These are phyloP conservation scores for Trichogramma pretiosum DNA, from an alignment of 1,140 invertebrate species.

Conservation along the genomic window DNA sequence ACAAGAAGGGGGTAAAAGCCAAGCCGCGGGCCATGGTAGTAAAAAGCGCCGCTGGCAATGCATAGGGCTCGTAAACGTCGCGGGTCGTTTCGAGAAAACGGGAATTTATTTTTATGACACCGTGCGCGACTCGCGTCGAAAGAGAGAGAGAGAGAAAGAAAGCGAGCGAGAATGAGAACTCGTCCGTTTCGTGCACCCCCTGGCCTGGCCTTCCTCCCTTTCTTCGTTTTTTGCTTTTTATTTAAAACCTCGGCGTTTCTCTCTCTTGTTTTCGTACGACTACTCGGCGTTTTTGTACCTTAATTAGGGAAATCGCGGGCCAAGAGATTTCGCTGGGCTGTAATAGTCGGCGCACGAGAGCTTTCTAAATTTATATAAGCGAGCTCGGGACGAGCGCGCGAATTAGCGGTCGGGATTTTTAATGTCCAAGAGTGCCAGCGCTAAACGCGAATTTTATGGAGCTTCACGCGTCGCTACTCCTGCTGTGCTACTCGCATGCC, in stretches of 20 bases:
- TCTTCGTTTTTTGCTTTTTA: not conserved
- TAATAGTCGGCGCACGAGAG: too few relatives aligned
- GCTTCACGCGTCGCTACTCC: too few relatives aligned
- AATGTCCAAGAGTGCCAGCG: not conserved
- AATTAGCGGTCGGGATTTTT: constrained; percentile 9
- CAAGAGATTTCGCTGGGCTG: not conserved
- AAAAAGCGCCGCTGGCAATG: too few relatives aligned
- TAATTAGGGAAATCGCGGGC: constrained; percentile 11
- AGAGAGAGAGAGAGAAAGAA: too few relatives aligned
- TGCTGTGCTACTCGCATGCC: too few relatives aligned
- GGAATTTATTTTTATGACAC: constrained; percentile 19
- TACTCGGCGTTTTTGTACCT: not conserved
- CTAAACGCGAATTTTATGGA: not conserved
- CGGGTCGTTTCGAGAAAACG: constrained; percentile 14
- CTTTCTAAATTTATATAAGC: constrained; percentile 14
- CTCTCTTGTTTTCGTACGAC: not conserved
- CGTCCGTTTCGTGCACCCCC: too few relatives aligned
- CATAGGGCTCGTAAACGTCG: constrained; percentile 17
- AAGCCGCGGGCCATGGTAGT: too few relatives aligned
- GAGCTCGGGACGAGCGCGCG: not conserved
- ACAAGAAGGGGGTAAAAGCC: too few relatives aligned
- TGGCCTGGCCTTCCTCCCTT: not conserved
- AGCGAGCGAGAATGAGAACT: too few relatives aligned
- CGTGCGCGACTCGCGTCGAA: too few relatives aligned
- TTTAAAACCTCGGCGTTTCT: too few relatives aligned